A percentile compares a stretch with the other conserved stretches of the same genome.
Conservation (phyloP, 2,113 vertebrate genomes). For the Fukomys damarensis region DNA sequence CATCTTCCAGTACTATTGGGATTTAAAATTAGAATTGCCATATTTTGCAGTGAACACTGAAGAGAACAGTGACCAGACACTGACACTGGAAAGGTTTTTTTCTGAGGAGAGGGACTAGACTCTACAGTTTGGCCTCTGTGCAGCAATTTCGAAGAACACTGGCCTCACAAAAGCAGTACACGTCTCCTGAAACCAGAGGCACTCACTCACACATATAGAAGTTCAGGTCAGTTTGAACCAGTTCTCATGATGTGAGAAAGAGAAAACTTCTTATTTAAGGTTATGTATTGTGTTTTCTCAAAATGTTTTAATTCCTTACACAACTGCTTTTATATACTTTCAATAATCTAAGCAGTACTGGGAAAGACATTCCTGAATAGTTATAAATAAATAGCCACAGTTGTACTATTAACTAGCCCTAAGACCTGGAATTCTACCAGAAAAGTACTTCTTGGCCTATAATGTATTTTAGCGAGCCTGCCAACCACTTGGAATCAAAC, state of each 20-base stretch:
- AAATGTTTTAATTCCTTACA: background rate
- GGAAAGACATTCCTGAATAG: conserved; percentile 11
- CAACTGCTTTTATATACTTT: background rate
- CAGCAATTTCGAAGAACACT: background rate
- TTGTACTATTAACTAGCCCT: background rate
- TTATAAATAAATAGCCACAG: conserved; percentile 54
- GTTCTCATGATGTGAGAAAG: background rate
- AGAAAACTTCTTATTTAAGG: background rate
- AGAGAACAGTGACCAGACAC: background rate
- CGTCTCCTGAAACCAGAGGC: background rate
- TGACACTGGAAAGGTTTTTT: background rate
- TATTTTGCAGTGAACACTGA: background rate
- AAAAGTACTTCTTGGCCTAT: background rate
- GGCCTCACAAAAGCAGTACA: background rate
- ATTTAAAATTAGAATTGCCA: conserved; percentile 19
- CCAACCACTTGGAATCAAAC: background rate
- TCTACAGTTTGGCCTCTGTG: background rate
- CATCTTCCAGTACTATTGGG: background rate
- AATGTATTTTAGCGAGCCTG: background rate
- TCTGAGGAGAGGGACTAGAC: background rate
- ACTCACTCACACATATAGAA: background rate
- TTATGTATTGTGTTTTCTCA: background rate
- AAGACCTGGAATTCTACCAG: background rate
- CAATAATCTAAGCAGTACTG: background rate
- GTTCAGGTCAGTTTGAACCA: background rate